Evolutionary conservation across 2,797 vertebrate species (phyloP).

Genomic region (Antrozous pallidus): DNA sequence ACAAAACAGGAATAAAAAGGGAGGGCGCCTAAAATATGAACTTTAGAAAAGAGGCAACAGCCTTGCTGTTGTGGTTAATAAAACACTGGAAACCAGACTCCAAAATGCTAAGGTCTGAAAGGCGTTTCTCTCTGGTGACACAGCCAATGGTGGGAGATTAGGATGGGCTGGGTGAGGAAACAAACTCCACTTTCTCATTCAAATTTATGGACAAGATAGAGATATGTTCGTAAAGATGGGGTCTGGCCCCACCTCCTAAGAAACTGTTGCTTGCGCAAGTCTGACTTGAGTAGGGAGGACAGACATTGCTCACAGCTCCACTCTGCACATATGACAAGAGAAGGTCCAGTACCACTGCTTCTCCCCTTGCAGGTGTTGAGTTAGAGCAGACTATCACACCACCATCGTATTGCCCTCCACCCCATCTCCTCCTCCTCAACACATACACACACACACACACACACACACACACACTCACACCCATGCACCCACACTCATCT

Average conservation of each 20-base stretch:
- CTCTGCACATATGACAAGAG: fast-evolving
- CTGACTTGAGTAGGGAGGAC: fast-evolving
- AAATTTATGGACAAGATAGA: fast-evolving
- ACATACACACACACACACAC: background rate
- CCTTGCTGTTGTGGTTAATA: background rate
- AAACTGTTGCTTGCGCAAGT: fast-evolving
- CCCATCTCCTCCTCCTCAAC: background rate
- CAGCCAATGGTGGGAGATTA: fast-evolving
- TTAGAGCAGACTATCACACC: background rate
- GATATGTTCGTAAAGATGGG: fast-evolving
- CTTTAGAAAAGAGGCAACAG: background rate
- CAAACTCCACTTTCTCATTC: background rate
- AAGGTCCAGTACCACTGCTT: fast-evolving
- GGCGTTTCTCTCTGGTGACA: background rate
- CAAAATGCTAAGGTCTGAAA: background rate
- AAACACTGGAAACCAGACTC: background rate
- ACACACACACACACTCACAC: fast-evolving
- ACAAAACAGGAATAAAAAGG: no score
- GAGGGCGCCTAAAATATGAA: background rate
- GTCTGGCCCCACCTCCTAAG: background rate
- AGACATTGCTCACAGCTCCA: no score
- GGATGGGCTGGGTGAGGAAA: fast-evolving
- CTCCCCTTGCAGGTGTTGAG: fast-evolving
- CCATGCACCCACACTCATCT: background rate
- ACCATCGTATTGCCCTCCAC: fast-evolving